A percentile compares a stretch with the other conserved stretches of the same genome.
These are phyloP conservation scores for Verasper variegatus DNA, from an alignment of 2,113 vertebrate species.

Conservation along the genomic window DNA sequence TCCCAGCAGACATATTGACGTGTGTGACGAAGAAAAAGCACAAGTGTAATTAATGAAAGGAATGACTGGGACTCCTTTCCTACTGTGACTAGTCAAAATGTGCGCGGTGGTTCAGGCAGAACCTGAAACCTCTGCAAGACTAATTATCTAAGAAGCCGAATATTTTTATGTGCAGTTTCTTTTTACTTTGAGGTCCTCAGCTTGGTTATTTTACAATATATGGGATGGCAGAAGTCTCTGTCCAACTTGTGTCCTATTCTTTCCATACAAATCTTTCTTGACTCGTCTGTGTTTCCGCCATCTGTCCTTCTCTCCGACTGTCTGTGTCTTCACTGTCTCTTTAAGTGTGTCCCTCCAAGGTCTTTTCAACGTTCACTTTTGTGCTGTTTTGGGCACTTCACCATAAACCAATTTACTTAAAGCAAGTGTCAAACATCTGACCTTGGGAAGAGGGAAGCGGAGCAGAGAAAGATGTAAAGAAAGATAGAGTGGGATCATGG, in stretches of 20 bases:
- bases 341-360: constrained; percentile 56
- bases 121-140: too few relatives aligned
- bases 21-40: too few relatives aligned
- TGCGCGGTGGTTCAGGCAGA: not conserved
- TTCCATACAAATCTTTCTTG: not conserved
- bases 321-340: not conserved
- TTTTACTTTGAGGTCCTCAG: not conserved
- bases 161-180: not conserved
- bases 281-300: not conserved
- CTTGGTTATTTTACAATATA: not conserved
- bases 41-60: too few relatives aligned
- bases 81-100: not conserved
- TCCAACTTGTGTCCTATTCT: not conserved
- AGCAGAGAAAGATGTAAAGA: constrained; percentile 7
- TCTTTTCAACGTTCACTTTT: constrained; percentile 34
- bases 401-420: constrained; percentile 57
- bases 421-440: constrained; percentile 56
- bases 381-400: constrained; percentile 51
- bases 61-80: too few relatives aligned
- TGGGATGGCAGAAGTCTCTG: not conserved
- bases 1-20: too few relatives aligned
- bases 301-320: not conserved
- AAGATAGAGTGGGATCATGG: not conserved
- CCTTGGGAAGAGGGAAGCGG: constrained; percentile 43
- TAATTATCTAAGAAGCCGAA: too few relatives aligned